These are phyloP conservation scores for Dromius quadrimaculatus DNA, from an alignment of 2,888 invertebrate species.

Conservation along the genomic window DNA sequence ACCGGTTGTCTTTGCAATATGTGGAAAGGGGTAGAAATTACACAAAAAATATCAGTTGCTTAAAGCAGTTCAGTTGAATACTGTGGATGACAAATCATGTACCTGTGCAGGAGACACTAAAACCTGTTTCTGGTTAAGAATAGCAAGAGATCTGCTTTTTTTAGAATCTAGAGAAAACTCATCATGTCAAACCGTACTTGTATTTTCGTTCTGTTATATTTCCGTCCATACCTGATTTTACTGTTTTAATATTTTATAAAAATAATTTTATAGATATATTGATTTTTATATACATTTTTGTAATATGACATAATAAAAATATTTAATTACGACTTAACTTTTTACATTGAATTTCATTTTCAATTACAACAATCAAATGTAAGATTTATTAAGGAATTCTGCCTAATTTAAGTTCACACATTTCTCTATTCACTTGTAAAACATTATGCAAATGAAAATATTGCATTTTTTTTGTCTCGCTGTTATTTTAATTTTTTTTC, in stretches of 20 bases:
- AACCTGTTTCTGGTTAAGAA: conserved; percentile 45
- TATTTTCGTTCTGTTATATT: conserved; percentile 30
- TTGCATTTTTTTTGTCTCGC: too few species aligned
- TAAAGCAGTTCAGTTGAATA: conserved; percentile 47
- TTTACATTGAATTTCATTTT: too few species aligned
- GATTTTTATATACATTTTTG: conserved; percentile 42
- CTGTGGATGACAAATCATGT: conserved; percentile 46
- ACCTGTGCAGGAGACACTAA: conserved; percentile 49
- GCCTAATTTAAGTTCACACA: too few species aligned
- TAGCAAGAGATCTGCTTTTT: conserved; percentile 30
- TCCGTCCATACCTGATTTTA: conserved; percentile 49
- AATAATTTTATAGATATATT: conserved; percentile 36
- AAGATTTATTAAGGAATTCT: too few species aligned
- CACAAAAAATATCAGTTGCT: conserved; percentile 49
- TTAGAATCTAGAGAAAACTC: conserved; percentile 29
- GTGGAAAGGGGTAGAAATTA: conserved; percentile 50
- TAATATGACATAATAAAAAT: conserved; percentile 36
- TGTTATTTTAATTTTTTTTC: too few species aligned
- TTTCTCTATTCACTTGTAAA: too few species aligned
- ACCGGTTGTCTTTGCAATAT: conserved; percentile 45
- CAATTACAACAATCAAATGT: too few species aligned
- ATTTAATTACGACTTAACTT: too few species aligned
- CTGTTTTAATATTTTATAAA: conserved; percentile 44
- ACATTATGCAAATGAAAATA: too few species aligned
- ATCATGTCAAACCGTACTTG: conserved; percentile 40